Evolutionary conservation across 1,140 invertebrate genomes (phyloP).

Genomic region (Camponotus pennsylvanicus): DNA sequence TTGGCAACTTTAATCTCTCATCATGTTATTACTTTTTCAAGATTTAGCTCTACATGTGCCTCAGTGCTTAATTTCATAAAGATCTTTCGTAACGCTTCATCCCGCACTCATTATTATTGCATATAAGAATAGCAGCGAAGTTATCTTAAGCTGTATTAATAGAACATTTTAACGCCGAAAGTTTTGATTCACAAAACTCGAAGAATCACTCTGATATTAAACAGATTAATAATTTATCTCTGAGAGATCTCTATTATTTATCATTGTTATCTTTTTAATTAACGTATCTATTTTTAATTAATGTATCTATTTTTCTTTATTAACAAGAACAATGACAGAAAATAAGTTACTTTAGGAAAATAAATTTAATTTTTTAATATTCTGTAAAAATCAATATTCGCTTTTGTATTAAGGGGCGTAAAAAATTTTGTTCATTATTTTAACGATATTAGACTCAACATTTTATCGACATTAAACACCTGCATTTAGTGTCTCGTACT

Average conservation of each 20-base stretch:
- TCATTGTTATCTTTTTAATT: neutral
- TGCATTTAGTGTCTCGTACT: conserved; percentile 32
- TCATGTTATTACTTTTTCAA: conserved; percentile 43
- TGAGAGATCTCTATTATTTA: neutral
- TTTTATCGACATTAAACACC: conserved; percentile 53
- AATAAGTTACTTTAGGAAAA: neutral
- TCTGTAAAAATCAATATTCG: neutral
- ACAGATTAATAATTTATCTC: neutral
- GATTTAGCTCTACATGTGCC: neutral
- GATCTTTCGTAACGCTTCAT: neutral
- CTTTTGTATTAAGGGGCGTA: neutral
- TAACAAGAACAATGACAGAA: neutral
- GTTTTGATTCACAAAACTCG: conserved; percentile 4
- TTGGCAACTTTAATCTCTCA: conserved; percentile 44
- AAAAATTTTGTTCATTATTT: conserved; percentile 41
- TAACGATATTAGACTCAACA: conserved; percentile 26
- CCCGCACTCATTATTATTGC: conserved; percentile 34
- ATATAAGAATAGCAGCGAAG: neutral
- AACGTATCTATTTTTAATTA: neutral
- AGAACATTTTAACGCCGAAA: conserved; percentile 2
- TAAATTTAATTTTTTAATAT: neutral
- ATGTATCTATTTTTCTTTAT: neutral
- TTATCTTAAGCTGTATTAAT: conserved; percentile 25
- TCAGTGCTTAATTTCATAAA: conserved; percentile 5
- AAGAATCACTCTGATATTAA: neutral